Base-by-base conservation (phyloP, 2,888 invertebrate species). In the Matsumyia berberina region DNA sequence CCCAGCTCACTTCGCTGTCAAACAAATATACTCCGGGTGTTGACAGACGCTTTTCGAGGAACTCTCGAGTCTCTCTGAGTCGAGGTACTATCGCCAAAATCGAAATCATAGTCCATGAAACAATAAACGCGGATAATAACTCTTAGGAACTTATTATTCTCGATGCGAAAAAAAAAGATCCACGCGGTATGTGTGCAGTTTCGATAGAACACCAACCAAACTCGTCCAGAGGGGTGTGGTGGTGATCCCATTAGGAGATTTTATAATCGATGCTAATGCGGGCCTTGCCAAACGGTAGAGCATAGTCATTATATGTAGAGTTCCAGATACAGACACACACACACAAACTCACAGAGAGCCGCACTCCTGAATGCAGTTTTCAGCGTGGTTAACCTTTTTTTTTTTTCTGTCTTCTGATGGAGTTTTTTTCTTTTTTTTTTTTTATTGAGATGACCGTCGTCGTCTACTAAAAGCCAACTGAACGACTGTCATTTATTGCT, bases 401-500 rank as follows among this genome's bases (percentile, higher is more conserved):
- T 69, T 44, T 8, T 58, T 57, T 31, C 29, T 67, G 51, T 53
- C 73, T 35, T 12, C 24, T 24, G 24, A 3, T 24, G 24, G 24
- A 24, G 24, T 11, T 19, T 15, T 62, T 37, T 24, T 42, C 33
- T 9, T 57, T 51, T 51, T 37, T 35, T 39, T 8, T 53, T 72
- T 60, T 78, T 78, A 78, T 83, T 79, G 79, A 79, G 79, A 83
- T 83, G 83, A 83, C 83, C 83, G 79, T 24, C 83, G 79, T 24
- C 24, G 24, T 73, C 57, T 79, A 79, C 83, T 83, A 83, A 83
- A 83, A 83, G 83, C 83, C 79, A 79, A 73, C 83, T 83, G 83
- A 83, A 67, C 83, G 83, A 79, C 83, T 83, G 83, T 83, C 83
- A 83, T 83, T 83, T 83, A 83, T 83, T 83, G 83, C 79, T 69